Percentiles rank a stretch among this genome's conserved stretches.
These are phyloP conservation scores for Anomalospiza imberbis DNA, from an alignment of 2,797 vertebrate species.

Conservation along the genomic window DNA sequence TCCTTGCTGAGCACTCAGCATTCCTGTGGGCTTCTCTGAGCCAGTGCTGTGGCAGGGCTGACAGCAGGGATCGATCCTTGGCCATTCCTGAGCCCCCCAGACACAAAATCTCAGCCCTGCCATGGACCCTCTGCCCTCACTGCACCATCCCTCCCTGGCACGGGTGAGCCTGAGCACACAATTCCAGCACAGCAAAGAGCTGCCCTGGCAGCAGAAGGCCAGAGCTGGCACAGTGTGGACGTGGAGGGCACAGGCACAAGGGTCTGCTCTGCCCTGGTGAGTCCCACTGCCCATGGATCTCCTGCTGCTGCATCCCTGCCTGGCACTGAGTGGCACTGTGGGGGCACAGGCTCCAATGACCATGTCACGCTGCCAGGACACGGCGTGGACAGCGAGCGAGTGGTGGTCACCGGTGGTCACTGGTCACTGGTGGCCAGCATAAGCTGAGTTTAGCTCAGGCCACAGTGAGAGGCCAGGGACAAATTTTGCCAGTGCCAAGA, in stretches of 20 bases:
- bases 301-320: neutral
- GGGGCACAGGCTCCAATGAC: neutral
- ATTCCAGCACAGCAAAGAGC: neutral
- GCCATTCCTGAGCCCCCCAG: fast-evolving
- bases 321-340: fast-evolving
- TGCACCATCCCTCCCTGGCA: neutral
- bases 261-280: neutral
- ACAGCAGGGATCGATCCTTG: neutral
- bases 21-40: neutral
- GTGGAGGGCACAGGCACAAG: fast-evolving
- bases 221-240: neutral
- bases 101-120: neutral
- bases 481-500: neutral
- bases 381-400: fast-evolving
- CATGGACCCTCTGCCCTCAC: neutral
- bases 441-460: neutral
- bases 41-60: neutral
- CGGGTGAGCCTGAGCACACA: neutral
- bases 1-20: fast-evolving
- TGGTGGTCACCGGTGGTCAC: neutral
- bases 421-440: neutral
- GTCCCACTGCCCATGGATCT: fast-evolving
- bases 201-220: neutral
- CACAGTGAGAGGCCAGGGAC: neutral
- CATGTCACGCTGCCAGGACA: fast-evolving